Base-by-base conservation (phyloP, 2,113 vertebrate species). In the Phoenicopterus ruber region DNA sequence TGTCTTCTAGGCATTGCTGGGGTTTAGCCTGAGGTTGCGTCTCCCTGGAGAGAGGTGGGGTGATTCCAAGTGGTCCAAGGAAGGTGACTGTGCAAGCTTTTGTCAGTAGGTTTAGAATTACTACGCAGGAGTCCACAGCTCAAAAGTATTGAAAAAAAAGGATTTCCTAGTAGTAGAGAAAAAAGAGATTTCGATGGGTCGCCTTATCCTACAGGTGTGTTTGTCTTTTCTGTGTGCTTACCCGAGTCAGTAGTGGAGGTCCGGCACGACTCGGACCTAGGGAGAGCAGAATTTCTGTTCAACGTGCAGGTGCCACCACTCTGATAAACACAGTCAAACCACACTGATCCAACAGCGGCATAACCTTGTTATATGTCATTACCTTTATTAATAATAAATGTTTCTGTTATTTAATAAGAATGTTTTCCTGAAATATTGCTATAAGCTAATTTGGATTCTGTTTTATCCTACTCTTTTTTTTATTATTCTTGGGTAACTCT, bases 401-500 rank as follows among this genome's bases (percentile, higher is more conserved):
- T 31, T 87, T 67, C 28, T 91, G 13, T 72, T 97, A 52, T 93
- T 91, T 82, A 80, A 82, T 49, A 65, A 62, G 46, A 69, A 5
- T 4, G 1, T 26, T 67, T 69, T 89, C 59, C 57, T 90, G 49
- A 79, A 84, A 77, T 73, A 55, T 13, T 80, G 46, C 32, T 80
- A 7, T 73, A 70, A 89, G 50, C 34, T 76, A 73, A 47, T 91
- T 90, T 34, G 6, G 63, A 77, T 86, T 88, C 85, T 83, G 0
- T 90, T 95, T 73, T 65, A 61, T 77, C 34, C 54, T 76, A 21
- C 36, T 58, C 17, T 76, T 24, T 69, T 78, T 94, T 88, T 82
- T 76, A 31, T 93, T 85, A 52, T 94, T 94, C 70, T 62, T 90
- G 22, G 13, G 31, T 90, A 90, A 90, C 80, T 89, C 81, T 89